Conservation (phyloP, 2,113 vertebrate genomes). For the Acanthochromis polyacanthus region DNA sequence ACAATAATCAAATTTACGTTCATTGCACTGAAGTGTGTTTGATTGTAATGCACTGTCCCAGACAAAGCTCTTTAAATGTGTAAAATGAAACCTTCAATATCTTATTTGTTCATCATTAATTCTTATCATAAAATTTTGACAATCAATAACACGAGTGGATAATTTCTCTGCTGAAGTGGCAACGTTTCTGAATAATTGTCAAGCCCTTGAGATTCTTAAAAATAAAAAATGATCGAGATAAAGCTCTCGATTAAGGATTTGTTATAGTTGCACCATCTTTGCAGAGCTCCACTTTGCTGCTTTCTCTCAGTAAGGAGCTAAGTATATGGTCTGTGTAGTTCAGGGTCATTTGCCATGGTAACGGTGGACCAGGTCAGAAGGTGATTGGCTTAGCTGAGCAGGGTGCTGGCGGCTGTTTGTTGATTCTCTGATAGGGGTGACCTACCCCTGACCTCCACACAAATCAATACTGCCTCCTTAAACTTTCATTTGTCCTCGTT, state of each 20-base stretch:
- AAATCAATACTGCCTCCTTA: constrained; percentile 82
- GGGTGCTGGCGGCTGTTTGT: constrained; percentile 81
- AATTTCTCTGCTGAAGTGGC: neutral
- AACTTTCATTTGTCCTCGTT: constrained; percentile 83
- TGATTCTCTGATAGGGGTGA: constrained; percentile 79
- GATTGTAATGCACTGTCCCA: too few species aligned
- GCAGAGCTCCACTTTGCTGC: constrained; percentile 10
- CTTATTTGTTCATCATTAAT: too few species aligned
- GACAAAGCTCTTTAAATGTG: too few species aligned
- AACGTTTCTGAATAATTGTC: neutral
- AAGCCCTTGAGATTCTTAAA: too few species aligned
- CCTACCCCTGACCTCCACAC: constrained; percentile 76
- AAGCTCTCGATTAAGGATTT: constrained; percentile 20
- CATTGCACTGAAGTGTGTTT: too few species aligned
- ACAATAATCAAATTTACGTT: too few species aligned
- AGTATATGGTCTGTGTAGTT: constrained; percentile 61
- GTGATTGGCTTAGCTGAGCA: constrained; percentile 76
- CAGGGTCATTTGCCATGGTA: constrained; percentile 80
- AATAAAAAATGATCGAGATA: neutral
- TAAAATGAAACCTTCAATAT: too few species aligned
- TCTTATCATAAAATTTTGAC: neutral
- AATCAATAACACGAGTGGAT: neutral
- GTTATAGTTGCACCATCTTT: constrained; percentile 36
- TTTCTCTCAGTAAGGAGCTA: constrained; percentile 44
- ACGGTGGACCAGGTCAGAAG: constrained; percentile 75